phyloP scores from a whole-genome alignment of 35 echinoderm and acorn worm genomes.

The Lytechinus variegatus region DNA sequence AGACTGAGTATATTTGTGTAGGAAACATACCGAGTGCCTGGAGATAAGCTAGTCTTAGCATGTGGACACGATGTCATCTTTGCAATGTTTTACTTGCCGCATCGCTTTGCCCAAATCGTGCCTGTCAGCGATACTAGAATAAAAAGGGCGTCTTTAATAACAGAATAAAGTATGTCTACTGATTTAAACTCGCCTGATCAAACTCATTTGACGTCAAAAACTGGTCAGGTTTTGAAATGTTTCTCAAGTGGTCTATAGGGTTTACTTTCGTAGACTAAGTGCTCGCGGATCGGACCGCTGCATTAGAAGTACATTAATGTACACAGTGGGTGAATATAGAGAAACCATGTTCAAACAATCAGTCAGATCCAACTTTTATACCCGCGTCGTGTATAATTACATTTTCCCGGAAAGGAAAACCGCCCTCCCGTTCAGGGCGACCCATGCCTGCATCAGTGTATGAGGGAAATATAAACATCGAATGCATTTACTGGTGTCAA shows the following conservation, averaged over 20 bases:
- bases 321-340: background rate
- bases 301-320: constrained; percentile 14
- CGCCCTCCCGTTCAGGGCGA: background rate
- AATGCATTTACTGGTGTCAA: background rate
- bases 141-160: background rate
- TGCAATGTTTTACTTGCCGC: background rate
- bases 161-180: background rate
- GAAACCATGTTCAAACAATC: background rate
- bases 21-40: background rate
- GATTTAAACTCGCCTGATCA: background rate
- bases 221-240: background rate
- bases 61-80: background rate
- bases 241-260: background rate
- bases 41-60: background rate
- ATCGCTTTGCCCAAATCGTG: background rate
- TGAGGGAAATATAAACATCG: background rate
- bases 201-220: background rate
- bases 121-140: background rate
- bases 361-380: background rate
- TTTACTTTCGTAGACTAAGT: background rate
- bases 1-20: background rate
- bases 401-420: background rate
- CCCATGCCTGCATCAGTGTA: background rate
- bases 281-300: background rate
- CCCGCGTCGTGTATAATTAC: background rate